phyloP scores from a whole-genome alignment of 2,113 vertebrate species.

The Cheilinus undulatus region DNA sequence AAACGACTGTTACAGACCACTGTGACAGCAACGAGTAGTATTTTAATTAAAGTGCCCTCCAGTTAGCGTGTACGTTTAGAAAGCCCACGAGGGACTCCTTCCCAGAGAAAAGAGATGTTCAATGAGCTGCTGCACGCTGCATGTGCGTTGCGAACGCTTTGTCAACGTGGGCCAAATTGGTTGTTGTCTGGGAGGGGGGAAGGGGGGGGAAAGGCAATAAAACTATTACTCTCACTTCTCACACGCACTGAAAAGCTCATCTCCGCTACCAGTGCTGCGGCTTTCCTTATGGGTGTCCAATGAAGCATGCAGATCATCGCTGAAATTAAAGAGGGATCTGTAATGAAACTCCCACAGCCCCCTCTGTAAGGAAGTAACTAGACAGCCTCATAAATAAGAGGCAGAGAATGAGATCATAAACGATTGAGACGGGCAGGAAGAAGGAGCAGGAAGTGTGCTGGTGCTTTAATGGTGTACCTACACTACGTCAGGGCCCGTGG shows the following conservation, averaged over 20 bases:
- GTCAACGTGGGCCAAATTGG: slow-evolving; percentile 63
- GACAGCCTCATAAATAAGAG: slow-evolving; percentile 72
- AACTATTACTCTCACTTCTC: slow-evolving; percentile 44
- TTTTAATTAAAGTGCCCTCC: slow-evolving; percentile 82
- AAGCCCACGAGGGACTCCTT: slow-evolving; percentile 64
- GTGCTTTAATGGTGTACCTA: slow-evolving; percentile 14
- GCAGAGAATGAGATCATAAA: slow-evolving; percentile 48
- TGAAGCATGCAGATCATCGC: slow-evolving; percentile 68
- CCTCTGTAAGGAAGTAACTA: slow-evolving; percentile 62
- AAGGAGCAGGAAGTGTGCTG: slow-evolving; percentile 46
- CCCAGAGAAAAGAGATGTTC: slow-evolving; percentile 65
- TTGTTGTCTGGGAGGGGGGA: slow-evolving; percentile 57
- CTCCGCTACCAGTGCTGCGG: slow-evolving; percentile 15
- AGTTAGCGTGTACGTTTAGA: slow-evolving; percentile 68
- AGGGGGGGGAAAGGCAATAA: slow-evolving; percentile 7
- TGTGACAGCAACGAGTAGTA: slow-evolving; percentile 66
- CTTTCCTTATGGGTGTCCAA: slow-evolving; percentile 64
- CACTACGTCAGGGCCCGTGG: neutral
- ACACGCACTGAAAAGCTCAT: slow-evolving; percentile 47
- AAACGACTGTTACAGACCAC: slow-evolving; percentile 71
- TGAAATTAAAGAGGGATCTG: slow-evolving; percentile 73
- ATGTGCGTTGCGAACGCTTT: slow-evolving; percentile 37
- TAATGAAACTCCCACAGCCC: slow-evolving; percentile 67
- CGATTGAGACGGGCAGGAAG: slow-evolving; percentile 29
- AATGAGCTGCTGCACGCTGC: slow-evolving; percentile 46